phyloP scores from a whole-genome alignment of 2,888 invertebrate genomes.

The Pegoplata infirma region DNA sequence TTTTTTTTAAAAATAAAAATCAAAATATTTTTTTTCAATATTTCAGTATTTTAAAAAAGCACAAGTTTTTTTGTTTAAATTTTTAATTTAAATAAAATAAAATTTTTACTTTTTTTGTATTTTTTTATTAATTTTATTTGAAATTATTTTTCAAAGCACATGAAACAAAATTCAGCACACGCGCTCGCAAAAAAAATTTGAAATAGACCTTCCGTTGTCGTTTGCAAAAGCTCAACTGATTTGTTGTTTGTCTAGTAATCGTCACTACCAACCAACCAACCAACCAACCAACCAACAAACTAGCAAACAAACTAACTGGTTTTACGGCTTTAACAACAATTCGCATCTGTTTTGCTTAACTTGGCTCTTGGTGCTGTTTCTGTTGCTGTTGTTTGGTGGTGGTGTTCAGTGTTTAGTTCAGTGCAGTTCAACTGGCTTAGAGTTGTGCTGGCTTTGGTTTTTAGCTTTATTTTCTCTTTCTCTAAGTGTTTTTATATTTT shows the following conservation, averaged over 20 bases:
- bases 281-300: constrained; percentile 32
- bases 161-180: constrained; percentile 22
- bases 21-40: background rate
- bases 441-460: constrained; percentile 10
- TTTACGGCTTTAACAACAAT: constrained; percentile 56
- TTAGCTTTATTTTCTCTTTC: constrained; percentile 35
- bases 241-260: constrained; percentile 59
- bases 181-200: constrained; percentile 64
- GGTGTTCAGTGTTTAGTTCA: constrained; percentile 23
- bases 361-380: constrained; percentile 12
- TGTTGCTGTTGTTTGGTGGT: too few species aligned
- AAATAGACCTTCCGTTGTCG: constrained; percentile 70
- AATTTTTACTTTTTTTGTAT: background rate
- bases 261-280: constrained; percentile 41
- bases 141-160: constrained; percentile 12
- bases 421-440: constrained; percentile 32
- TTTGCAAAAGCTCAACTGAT: constrained; percentile 75
- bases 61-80: constrained; percentile 2
- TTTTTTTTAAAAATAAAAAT: background rate
- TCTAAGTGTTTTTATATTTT: background rate
- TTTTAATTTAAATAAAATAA: constrained; percentile 8
- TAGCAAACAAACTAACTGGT: constrained; percentile 51
- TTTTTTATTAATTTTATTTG: constrained; percentile 3
- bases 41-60: background rate
- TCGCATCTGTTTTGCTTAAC: constrained; percentile 57